phyloP scores from a whole-genome alignment of 1,140 invertebrate species.

The Cotesia vestalis region DNA sequence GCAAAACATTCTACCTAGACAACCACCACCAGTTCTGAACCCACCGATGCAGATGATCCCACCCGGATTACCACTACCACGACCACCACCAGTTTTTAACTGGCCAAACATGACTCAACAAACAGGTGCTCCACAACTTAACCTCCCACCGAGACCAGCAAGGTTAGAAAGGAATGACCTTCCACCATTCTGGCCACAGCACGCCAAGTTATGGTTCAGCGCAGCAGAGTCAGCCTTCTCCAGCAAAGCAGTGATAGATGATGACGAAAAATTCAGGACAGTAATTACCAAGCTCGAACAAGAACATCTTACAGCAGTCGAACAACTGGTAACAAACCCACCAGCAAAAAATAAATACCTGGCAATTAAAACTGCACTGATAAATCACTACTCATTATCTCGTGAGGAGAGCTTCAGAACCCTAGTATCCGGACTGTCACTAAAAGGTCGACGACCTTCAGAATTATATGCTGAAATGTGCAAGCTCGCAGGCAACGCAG shows the following conservation, averaged over 20 bases:
- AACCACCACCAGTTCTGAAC: no score
- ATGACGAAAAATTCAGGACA: slow-evolving; percentile 2
- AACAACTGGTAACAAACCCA: slow-evolving; percentile 10
- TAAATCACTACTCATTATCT: background rate
- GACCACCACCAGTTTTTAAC: no score
- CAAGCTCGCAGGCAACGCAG: background rate
- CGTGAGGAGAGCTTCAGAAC: slow-evolving; percentile 14
- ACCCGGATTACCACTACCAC: no score
- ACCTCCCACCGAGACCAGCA: background rate
- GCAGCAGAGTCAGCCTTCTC: background rate
- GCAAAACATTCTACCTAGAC: no score
- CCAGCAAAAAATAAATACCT: slow-evolving; percentile 6
- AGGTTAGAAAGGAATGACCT: background rate
- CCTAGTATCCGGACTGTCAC: slow-evolving; percentile 8
- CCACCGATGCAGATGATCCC: no score
- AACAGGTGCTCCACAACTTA: no score
- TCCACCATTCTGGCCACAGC: slow-evolving; percentile 15
- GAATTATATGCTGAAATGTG: slow-evolving; percentile 20
- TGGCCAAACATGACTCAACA: no score
- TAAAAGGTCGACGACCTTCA: background rate
- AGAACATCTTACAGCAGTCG: background rate
- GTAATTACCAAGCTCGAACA: background rate
- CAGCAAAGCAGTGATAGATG: background rate
- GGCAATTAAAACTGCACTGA: slow-evolving; percentile 15
- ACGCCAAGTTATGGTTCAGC: slow-evolving; percentile 18